These are phyloP conservation scores for Epinotia brunnichana DNA, from an alignment of 2,888 invertebrate species.

Conservation along the genomic window DNA sequence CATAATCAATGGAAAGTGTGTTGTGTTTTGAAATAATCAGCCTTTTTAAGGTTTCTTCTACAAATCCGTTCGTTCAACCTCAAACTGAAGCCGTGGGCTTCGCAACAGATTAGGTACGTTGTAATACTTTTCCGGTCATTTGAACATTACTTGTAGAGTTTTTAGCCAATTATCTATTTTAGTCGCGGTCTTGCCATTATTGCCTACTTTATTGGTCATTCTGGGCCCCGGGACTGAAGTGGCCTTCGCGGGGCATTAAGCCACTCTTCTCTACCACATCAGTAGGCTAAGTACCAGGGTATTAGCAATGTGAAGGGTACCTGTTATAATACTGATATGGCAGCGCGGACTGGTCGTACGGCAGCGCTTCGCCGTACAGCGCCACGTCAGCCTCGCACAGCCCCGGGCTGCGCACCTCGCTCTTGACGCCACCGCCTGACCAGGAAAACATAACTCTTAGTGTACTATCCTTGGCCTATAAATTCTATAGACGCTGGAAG, in stretches of 20 bases:
- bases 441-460: conserved; percentile 28
- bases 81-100: conserved; percentile 34
- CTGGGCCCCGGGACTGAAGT: no score
- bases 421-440: conserved; percentile 85
- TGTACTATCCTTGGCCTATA: background rate
- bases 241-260: background rate
- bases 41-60: conserved; percentile 49
- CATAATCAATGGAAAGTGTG: conserved; percentile 29
- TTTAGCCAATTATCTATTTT: background rate
- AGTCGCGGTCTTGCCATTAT: background rate
- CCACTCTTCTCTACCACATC: background rate
- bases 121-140: conserved; percentile 24
- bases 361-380: conserved; percentile 80
- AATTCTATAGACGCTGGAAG: background rate
- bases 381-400: conserved; percentile 83
- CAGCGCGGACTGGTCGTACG: conserved; percentile 82
- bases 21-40: conserved; percentile 43
- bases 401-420: conserved; percentile 88
- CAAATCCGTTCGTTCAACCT: conserved; percentile 47
- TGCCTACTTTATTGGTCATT: background rate
- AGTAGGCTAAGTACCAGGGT: conserved; percentile 20
- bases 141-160: conserved; percentile 13
- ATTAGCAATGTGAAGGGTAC: conserved; percentile 60
- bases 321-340: conserved; percentile 91
- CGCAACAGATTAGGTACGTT: conserved; percentile 28